Conservation (phyloP, 2,797 vertebrate species). For the Poliocrania exsul region DNA sequence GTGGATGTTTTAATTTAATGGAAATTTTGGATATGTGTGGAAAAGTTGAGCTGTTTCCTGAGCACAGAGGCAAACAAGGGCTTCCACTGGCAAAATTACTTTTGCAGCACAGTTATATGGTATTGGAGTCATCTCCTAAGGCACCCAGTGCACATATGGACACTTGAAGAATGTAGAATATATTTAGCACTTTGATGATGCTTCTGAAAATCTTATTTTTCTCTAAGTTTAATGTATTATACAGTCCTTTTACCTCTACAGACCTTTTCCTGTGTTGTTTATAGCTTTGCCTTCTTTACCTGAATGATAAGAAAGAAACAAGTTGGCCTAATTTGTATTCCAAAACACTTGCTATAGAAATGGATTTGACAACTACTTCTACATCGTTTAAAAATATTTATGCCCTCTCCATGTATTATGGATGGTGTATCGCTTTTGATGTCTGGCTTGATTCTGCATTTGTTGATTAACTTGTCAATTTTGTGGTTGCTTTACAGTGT, state of each 20-base stretch:
- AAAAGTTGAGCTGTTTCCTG: neutral
- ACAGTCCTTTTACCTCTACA: neutral
- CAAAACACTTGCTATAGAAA: neutral
- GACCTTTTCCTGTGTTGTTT: neutral
- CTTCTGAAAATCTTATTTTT: neutral
- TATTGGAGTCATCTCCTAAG: neutral
- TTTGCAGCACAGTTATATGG: neutral
- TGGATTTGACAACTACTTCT: constrained; percentile 12
- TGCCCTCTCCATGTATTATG: neutral
- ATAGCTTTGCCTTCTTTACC: neutral
- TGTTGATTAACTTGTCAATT: constrained; percentile 15
- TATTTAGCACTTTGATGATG: neutral
- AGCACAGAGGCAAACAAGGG: neutral
- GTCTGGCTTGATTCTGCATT: neutral
- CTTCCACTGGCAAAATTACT: neutral
- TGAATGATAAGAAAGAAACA: neutral
- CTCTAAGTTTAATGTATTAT: neutral
- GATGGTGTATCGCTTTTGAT: neutral
- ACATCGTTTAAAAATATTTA: constrained; percentile 24
- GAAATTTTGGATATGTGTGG: neutral
- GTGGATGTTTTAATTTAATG: neutral
- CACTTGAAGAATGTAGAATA: neutral
- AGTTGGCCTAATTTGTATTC: constrained; percentile 19
- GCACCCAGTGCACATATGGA: neutral
- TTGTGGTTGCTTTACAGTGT: neutral